A percentile compares a stretch with the other conserved stretches of the same genome.
Evolutionary conservation across 2,888 invertebrate species (phyloP).

Genomic region (Disparrhopalites patrizii): DNA sequence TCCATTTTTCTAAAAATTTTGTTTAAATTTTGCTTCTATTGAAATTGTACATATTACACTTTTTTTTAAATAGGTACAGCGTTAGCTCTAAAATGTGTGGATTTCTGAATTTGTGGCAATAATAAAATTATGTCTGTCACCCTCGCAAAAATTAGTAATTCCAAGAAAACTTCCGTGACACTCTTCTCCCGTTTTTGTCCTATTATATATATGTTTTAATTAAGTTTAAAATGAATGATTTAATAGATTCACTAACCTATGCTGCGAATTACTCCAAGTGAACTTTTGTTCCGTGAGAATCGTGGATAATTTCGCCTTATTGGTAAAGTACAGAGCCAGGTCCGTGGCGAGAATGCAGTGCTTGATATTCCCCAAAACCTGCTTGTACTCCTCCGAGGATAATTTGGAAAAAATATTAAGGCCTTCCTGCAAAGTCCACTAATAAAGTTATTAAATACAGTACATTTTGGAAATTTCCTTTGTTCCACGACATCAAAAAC

Average conservation of each 20-base stretch:
- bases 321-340: constrained; percentile 74
- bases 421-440: constrained; percentile 62
- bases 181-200: no score
- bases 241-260: constrained; percentile 59
- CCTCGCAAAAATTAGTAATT: no score
- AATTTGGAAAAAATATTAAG: constrained; percentile 78
- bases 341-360: constrained; percentile 83
- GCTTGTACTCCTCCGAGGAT: constrained; percentile 67
- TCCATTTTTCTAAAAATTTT: no score
- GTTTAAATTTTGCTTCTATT: no score
- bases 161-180: no score
- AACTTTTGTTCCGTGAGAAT: constrained; percentile 59
- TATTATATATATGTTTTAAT: no score
- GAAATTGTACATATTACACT: no score
- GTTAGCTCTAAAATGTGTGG: no score
- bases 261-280: constrained; percentile 63
- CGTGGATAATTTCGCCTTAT: constrained; percentile 61
- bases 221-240: no score
- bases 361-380: constrained; percentile 69
- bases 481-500: not conserved
- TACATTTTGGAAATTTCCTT: not conserved
- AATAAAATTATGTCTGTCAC: no score
- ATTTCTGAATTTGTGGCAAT: no score
- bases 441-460: constrained; percentile 1
- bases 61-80: no score